Percentiles rank a stretch among this genome's conserved stretches.
phyloP scores from a whole-genome alignment of 2,113 vertebrate genomes.

The Megaceryle torquata region DNA sequence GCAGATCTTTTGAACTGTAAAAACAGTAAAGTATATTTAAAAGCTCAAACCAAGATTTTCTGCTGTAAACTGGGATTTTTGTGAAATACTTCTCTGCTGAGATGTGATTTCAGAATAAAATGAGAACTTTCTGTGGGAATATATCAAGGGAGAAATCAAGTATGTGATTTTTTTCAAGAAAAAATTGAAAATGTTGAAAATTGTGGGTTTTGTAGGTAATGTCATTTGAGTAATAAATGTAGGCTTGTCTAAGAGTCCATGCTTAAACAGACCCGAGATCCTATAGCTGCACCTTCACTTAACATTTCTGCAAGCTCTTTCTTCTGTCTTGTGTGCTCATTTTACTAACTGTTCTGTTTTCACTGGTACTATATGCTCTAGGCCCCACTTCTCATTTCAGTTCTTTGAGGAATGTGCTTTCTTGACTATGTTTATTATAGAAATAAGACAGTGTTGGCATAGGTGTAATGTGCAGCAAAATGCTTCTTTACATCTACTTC shows the following conservation, averaged over 20 bases:
- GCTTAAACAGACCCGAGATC: neutral
- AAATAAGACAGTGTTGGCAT: neutral
- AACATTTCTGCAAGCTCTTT: neutral
- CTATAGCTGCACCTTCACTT: neutral
- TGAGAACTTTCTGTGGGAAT: neutral
- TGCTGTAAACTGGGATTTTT: neutral
- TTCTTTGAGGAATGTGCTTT: neutral
- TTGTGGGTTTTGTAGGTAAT: neutral
- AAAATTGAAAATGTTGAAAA: neutral
- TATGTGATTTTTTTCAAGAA: neutral
- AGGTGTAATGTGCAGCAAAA: neutral
- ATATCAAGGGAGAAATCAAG: neutral
- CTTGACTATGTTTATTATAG: neutral
- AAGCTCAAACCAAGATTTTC: neutral
- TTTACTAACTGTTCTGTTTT: neutral
- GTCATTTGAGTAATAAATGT: neutral
- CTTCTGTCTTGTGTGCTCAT: neutral
- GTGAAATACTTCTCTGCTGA: neutral
- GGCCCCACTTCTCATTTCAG: neutral
- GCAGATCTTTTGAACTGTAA: neutral
- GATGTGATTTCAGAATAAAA: neutral
- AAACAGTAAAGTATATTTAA: neutral
- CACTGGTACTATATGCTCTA: neutral
- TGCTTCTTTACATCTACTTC: neutral
- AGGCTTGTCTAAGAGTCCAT: neutral